Percentiles rank a stretch among this genome's conserved stretches.
These are phyloP conservation scores for Pristionchus maxplancki DNA, from an alignment of 2,888 invertebrate genomes.

Conservation along the genomic window DNA sequence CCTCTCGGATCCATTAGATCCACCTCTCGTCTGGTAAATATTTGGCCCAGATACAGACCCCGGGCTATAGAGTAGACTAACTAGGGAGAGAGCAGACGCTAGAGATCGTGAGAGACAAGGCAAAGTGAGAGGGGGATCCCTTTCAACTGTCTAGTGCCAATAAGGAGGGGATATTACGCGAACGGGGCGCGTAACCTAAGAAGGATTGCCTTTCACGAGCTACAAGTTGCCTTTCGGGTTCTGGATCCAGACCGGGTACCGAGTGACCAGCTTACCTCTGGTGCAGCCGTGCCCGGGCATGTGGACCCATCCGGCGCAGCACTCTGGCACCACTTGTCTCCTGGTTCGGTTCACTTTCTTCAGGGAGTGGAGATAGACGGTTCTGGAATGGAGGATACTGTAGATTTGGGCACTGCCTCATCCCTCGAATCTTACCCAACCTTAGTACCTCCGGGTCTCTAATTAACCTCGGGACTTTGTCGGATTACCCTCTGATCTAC, in stretches of 20 bases:
- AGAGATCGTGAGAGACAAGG: conserved; percentile 33
- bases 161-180: conserved; percentile 42
- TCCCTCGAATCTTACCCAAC: not conserved
- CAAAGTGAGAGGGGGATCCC: conserved; percentile 22
- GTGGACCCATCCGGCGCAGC: conserved; percentile 80
- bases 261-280: conserved; percentile 76
- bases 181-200: not conserved
- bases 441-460: not conserved
- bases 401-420: not conserved
- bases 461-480: conserved; percentile 10
- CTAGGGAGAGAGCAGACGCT: conserved; percentile 11
- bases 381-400: conserved; percentile 78
- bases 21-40: conserved; percentile 20
- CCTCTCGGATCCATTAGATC: conserved; percentile 16
- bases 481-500: conserved; percentile 39
- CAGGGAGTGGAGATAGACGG: conserved; percentile 80
- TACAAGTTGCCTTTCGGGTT: conserved; percentile 22
- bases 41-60: conserved; percentile 30
- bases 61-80: not conserved
- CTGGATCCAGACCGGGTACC: not conserved
- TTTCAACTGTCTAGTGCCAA: not conserved
- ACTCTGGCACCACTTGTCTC: conserved; percentile 79
- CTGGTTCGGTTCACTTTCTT: conserved; percentile 79
- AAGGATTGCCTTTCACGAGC: not conserved
- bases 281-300: conserved; percentile 77